Percentiles rank a stretch among this genome's conserved stretches.
These are phyloP conservation scores for Brenthis hecate DNA, from an alignment of 2,888 invertebrate species.

Conservation along the genomic window DNA sequence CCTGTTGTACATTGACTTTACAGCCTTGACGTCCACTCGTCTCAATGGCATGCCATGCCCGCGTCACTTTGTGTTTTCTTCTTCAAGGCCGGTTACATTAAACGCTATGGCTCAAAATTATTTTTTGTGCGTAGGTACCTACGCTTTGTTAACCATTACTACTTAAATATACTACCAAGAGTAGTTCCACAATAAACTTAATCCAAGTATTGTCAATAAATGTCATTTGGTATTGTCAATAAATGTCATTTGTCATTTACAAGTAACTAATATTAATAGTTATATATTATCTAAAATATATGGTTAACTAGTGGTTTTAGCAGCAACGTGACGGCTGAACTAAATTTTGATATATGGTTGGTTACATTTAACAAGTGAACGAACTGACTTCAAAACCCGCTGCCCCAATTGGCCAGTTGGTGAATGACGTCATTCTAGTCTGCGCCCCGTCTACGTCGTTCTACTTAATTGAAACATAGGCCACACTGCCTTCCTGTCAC, in stretches of 20 bases:
- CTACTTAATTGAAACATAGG: constrained; percentile 73
- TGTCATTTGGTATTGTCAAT: too few relatives aligned
- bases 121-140: background rate
- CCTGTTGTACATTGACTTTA: constrained; percentile 72
- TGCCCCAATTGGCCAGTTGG: constrained; percentile 68
- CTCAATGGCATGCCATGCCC: constrained; percentile 67
- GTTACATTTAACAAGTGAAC: constrained; percentile 44
- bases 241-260: too few relatives aligned
- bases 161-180: background rate
- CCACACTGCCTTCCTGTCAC: constrained; percentile 67
- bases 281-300: background rate
- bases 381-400: constrained; percentile 52
- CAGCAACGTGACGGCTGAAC: background rate
- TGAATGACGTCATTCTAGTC: constrained; percentile 71
- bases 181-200: background rate
- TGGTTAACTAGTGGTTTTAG: background rate
- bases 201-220: too few relatives aligned
- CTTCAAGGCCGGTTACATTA: constrained; percentile 60
- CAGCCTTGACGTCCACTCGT: constrained; percentile 70
- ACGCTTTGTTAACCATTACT: background rate
- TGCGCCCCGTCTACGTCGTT: constrained; percentile 70
- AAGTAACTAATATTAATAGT: too few relatives aligned
- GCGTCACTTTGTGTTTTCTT: constrained; percentile 64
- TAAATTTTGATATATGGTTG: constrained; percentile 21
- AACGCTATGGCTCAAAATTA: constrained; percentile 17